These are phyloP conservation scores for Malurus cyaneus DNA, from an alignment of 2,113 vertebrate species.

Conservation along the genomic window DNA sequence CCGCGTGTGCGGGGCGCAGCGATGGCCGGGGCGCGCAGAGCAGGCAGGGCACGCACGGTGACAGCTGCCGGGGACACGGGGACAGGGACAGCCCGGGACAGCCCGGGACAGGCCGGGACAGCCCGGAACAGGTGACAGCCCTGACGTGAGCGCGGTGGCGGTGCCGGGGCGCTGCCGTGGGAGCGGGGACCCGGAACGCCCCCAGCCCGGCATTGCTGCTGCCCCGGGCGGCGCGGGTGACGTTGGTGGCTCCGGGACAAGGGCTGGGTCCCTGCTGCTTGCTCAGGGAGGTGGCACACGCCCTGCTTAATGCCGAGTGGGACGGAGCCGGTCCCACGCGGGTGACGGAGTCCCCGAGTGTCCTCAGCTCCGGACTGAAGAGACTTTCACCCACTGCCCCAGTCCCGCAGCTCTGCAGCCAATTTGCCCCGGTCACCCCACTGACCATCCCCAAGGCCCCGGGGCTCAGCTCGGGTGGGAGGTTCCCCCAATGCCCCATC, in stretches of 20 bases:
- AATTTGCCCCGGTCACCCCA: accelerated
- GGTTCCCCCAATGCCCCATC: too few species aligned
- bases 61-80: accelerated
- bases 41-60: accelerated
- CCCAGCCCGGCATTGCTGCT: neutral
- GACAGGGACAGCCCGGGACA: neutral
- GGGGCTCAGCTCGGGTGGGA: accelerated
- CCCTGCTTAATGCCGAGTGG: neutral
- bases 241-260: slow-evolving; percentile 6
- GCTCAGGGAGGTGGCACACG: slow-evolving; percentile 18
- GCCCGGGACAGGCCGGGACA: neutral
- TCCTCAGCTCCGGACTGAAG: neutral
- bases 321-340: neutral
- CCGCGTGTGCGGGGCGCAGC: neutral
- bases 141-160: accelerated
- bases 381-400: neutral
- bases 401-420: neutral
- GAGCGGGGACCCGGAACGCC: neutral
- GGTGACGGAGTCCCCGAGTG: neutral
- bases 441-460: neutral
- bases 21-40: accelerated
- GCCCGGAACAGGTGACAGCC: neutral
- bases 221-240: neutral
- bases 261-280: slow-evolving; percentile 34
- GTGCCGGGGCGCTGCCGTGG: neutral